Percentiles rank a stretch among this genome's conserved stretches.
Evolutionary conservation across 2,797 vertebrate species (phyloP).

Genomic region (Macropus fuliginosus): DNA sequence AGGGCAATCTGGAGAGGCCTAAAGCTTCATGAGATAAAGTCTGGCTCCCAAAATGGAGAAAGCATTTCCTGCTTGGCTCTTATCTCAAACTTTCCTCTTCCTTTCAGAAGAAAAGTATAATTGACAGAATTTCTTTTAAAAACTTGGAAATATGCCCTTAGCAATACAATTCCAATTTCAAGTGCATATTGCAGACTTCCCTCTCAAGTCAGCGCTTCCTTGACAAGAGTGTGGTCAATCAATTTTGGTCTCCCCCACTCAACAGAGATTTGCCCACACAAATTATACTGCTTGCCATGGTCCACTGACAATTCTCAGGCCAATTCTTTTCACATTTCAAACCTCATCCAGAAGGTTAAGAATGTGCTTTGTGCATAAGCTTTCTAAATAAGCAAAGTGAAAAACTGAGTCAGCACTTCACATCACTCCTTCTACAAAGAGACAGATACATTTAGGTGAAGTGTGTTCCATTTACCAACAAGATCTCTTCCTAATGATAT

Average conservation of each 20-base stretch:
- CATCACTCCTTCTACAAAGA: conserved; percentile 1
- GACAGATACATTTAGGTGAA: conserved; percentile 15
- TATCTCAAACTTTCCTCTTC: not conserved
- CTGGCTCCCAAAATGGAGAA: not conserved
- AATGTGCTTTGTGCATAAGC: not conserved
- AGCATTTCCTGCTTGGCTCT: not conserved
- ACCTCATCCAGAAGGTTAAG: not conserved
- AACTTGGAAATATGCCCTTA: conserved; percentile 15
- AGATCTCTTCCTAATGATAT: conserved; percentile 47
- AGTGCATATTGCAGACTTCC: not conserved
- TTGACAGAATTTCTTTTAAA: not conserved
- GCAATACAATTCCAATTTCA: conserved; percentile 25
- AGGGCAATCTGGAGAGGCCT: not conserved
- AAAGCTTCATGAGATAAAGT: not conserved
- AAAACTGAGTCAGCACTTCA: conserved; percentile 3
- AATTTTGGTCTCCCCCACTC: not conserved
- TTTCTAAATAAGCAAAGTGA: not conserved
- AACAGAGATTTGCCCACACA: not conserved
- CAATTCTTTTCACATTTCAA: not conserved
- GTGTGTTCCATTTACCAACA: conserved; percentile 36
- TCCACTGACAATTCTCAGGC: not conserved
- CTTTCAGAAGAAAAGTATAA: not conserved
- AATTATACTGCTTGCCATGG: not conserved
- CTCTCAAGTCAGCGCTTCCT: not conserved
- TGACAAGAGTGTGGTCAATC: not conserved